These are phyloP conservation scores for Clamator glandarius DNA, from an alignment of 2,797 vertebrate species.

Conservation along the genomic window DNA sequence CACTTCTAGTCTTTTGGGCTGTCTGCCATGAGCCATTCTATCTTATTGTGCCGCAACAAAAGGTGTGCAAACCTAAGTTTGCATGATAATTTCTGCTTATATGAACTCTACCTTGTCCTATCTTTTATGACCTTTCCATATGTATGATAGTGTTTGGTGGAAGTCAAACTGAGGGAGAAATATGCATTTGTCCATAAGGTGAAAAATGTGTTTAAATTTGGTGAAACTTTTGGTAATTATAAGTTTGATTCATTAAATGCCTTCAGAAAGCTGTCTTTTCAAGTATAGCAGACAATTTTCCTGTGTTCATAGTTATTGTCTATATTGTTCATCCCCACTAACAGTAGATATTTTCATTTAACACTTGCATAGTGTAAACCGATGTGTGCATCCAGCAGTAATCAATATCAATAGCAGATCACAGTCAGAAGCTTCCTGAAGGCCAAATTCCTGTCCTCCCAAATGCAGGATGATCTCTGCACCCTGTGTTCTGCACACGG, in stretches of 20 bases:
- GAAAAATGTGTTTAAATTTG: background rate
- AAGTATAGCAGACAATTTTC: background rate
- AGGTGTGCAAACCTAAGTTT: background rate
- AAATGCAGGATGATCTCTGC: background rate
- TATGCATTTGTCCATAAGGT: background rate
- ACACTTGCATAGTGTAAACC: accelerated
- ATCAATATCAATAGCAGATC: background rate
- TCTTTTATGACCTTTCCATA: background rate
- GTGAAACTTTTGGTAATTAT: background rate
- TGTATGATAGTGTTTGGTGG: background rate
- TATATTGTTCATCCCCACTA: background rate
- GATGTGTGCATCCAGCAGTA: background rate
- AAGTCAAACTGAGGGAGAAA: background rate
- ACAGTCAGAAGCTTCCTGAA: background rate
- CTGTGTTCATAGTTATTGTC: accelerated
- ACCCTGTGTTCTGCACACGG: accelerated
- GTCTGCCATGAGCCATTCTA: background rate
- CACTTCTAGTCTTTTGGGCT: background rate
- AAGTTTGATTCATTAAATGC: background rate
- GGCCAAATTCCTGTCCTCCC: background rate
- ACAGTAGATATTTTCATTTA: background rate
- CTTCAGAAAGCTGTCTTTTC: background rate
- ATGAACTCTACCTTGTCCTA: background rate
- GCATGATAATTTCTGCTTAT: background rate
- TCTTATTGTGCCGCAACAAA: background rate